A percentile compares a stretch with the other conserved stretches of the same genome.
These are phyloP conservation scores for Myotis lucifugus DNA, from an alignment of 2,113 vertebrate species.

Conservation along the genomic window DNA sequence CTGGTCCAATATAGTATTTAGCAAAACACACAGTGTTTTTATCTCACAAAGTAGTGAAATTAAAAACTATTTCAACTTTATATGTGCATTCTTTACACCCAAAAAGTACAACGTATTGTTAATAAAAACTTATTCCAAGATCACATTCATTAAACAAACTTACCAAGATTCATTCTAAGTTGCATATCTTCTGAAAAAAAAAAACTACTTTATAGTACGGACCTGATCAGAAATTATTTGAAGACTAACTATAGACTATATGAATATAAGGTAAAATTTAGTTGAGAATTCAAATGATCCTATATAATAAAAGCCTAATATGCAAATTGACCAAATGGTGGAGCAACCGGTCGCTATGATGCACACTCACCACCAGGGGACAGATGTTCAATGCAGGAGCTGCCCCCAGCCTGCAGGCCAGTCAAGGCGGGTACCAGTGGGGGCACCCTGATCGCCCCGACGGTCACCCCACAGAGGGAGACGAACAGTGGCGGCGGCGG, in stretches of 20 bases:
- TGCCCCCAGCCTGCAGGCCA: no score
- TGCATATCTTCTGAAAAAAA: neutral
- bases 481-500: no score
- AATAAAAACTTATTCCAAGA: constrained; percentile 21
- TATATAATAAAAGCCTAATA: no score
- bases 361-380: no score
- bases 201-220: neutral
- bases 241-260: neutral
- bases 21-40: constrained; percentile 12
- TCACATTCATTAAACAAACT: constrained; percentile 49
- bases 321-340: no score
- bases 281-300: constrained; percentile 38
- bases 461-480: no score
- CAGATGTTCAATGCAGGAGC: no score
- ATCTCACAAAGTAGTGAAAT: constrained; percentile 26
- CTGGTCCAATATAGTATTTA: constrained; percentile 18
- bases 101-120: neutral
- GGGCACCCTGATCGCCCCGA: no score
- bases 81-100: neutral
- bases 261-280: constrained; percentile 30
- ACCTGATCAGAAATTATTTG: neutral
- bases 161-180: constrained; percentile 8
- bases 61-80: constrained; percentile 32
- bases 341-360: no score
- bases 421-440: no score